Base-by-base conservation (phyloP, 1,140 invertebrate species). In the Zaprionus davidi region DNA sequence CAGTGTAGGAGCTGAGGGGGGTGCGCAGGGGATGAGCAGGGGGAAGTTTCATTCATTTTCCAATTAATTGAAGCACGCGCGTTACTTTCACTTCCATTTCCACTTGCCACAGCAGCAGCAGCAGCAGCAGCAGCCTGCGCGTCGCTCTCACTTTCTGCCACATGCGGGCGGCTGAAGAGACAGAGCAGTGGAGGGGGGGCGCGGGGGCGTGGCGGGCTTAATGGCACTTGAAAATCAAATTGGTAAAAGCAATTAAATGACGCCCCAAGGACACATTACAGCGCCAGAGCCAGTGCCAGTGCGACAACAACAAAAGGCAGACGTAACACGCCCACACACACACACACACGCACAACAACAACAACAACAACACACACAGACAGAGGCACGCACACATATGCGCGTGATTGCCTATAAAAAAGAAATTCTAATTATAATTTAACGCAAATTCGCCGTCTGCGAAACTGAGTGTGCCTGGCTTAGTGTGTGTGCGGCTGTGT, bases 191-290 rank as follows among this genome's bases (percentile, higher is more conserved):
- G n/a, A 9, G 12, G 1, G 36, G 36, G 28, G 28, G 28, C 7
- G 28, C n/a, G 34, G 73, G 71, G 76, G 80, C 79, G 82, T 74
- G 83, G 69, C 76, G 55, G 82, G 86, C 90, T 91, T 92, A 92
- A 92, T 92, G 86, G 90, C 86, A 92, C 84, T 92, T 92, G 87
- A 92, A 92, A 92, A 92, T 90, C 91, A 92, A 92, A 92, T 88
- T 92, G 90, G 91, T 92, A 91, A 91, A 92, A 92, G 90, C 90
- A 92, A 92, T 92, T 92, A 92, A 92, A 92, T 90, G 90, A 92
- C 86, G 90, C 90, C 91, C 91, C 91, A 92, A 92, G 91, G 91
- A 92, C 91, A 92, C 84, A 92, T 92, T 92, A 91, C 88, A 91
- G 68, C 85, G 72, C 65, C 80, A 80, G 53, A 4, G 13, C 12